Conservation (phyloP, 2,113 vertebrate species). For the Phainopepla nitens region DNA sequence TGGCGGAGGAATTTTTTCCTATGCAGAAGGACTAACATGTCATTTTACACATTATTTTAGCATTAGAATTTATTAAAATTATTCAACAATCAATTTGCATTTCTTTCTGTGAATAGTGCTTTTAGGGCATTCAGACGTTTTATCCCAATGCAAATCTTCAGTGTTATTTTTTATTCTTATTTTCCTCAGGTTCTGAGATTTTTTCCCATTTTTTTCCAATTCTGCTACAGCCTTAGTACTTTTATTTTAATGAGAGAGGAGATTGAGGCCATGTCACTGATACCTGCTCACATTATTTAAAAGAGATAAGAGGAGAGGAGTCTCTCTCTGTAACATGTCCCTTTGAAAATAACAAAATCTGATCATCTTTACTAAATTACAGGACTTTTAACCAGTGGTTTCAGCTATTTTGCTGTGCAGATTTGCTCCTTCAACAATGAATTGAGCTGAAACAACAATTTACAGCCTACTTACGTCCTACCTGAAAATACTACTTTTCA, state of each 20-base stretch:
- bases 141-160: background rate
- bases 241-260: background rate
- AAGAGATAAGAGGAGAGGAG: background rate
- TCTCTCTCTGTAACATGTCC: fast-evolving
- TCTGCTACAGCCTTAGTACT: background rate
- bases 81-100: background rate
- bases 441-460: background rate
- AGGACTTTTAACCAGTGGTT: background rate
- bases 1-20: background rate
- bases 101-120: background rate
- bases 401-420: background rate
- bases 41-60: background rate
- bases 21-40: fast-evolving
- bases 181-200: background rate
- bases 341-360: background rate
- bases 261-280: background rate
- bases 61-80: background rate
- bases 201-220: background rate
- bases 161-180: background rate
- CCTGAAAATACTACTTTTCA: background rate
- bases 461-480: background rate
- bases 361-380: background rate
- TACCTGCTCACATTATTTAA: background rate
- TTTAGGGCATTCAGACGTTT: background rate
- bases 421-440: background rate